These are phyloP conservation scores for Turritopsis dohrnii DNA, from an alignment of 30 jellyfish, hydroid and myxozoan genomes.

Conservation along the genomic window DNA sequence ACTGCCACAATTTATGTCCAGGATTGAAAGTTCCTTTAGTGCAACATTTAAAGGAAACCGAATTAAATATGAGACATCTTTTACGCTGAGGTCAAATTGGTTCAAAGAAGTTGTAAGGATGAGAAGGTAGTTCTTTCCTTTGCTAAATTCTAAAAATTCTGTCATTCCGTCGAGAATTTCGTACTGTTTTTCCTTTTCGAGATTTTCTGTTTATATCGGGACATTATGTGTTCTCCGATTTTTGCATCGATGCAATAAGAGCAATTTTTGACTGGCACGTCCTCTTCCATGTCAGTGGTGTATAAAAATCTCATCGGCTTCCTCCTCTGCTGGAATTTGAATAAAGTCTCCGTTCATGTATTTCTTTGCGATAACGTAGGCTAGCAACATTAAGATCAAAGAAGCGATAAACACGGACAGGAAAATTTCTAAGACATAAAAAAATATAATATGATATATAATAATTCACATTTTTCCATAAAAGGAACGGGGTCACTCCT, in stretches of 20 bases:
- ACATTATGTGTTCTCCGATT: background rate
- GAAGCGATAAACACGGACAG: background rate
- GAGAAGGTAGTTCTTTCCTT: background rate
- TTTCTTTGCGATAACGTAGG: background rate
- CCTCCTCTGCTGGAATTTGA: background rate
- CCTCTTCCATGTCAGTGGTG: background rate
- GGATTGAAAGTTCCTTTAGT: background rate
- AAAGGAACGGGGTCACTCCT: too few species aligned
- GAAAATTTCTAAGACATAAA: background rate
- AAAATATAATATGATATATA: too few species aligned
- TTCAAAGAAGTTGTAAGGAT: background rate
- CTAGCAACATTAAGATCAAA: background rate
- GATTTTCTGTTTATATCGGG: background rate
- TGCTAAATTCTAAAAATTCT: background rate
- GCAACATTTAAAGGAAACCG: background rate
- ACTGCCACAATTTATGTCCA: background rate
- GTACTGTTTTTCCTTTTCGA: background rate
- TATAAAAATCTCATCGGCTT: background rate
- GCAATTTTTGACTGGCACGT: background rate
- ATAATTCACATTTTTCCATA: too few species aligned
- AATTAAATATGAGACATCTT: background rate
- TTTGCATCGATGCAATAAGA: background rate
- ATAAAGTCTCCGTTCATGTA: background rate
- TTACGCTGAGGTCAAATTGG: background rate
- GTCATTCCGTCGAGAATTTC: background rate